Evolutionary conservation across 2,888 invertebrate species (phyloP), one percentile per base, ranked within the genome.

Genomic region (Leptinotarsa rubiginosa): DNA sequence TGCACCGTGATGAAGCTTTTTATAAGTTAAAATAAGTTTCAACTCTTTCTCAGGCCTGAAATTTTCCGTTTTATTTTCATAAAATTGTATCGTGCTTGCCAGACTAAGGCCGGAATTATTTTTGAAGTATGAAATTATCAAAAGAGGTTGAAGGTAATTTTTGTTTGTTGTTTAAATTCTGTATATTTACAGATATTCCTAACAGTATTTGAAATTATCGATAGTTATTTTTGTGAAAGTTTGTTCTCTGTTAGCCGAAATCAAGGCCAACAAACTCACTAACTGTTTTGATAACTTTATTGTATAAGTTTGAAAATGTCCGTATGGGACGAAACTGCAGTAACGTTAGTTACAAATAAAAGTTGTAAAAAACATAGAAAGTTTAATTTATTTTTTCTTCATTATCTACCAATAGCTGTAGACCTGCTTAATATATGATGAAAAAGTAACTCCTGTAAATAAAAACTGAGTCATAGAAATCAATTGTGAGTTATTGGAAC

Each of bases 81-180:
- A 25, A 41, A 25, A 64, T n/a, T 64, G 25, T 41, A 25, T 25
- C 12, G 13, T 25, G n/a, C 12, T 18, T 47, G 10, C 47, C 16
- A 41, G 49, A 20, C 71, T 66, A 12, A 71, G 47, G 4, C 41
- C 20, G 13, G 56, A 66, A 10, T 47, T 52, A 12, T 18, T 47
- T 18, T 31, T 16, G 16, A 71, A 71, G 47, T 47, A 54, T 10
- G 56, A 65, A 50, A 65, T 65, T 18, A 65, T 54, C 12, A 71
- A 20, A 16, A 65, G 20, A 4, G 66, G 54, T 47, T 71, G 71
- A 20, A 66, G 15, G 18, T 65, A 10, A 5, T 47, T 65, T 52
- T n/a, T 65, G 1, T 31, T 31, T 12, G 20, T 47, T 47, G 66
- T 72, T 59, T 66, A 18, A 15, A 72, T 66, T 47, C 12, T 66